Conservation (phyloP, 2,888 invertebrate genomes). For the Drosophila subsilvestris region DNA sequence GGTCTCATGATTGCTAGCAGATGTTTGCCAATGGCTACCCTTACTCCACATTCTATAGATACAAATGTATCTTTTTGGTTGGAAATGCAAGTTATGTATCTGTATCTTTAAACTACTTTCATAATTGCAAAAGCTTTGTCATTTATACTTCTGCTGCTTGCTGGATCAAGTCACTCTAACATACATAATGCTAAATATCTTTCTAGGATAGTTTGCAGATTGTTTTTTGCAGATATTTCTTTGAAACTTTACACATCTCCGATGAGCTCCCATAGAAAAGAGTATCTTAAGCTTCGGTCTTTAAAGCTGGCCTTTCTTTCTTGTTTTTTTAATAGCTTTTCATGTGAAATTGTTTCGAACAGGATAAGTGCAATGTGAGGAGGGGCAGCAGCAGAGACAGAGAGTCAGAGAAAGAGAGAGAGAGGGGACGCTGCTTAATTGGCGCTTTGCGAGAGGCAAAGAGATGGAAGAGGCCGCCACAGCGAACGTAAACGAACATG, state of each 20-base stretch:
- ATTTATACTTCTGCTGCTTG: neutral
- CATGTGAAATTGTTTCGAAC: constrained; percentile 67
- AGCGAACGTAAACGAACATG: constrained; percentile 10
- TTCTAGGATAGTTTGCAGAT: no score
- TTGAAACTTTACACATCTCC: no score
- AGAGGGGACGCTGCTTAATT: constrained; percentile 45
- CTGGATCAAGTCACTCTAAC: no score
- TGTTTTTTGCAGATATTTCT: no score
- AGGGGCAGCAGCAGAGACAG: constrained; percentile 14
- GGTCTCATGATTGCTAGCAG: neutral
- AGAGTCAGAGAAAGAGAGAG: neutral
- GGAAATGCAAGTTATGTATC: no score
- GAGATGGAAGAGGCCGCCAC: constrained; percentile 16
- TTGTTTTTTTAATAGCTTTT: constrained; percentile 70
- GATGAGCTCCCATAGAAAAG: neutral
- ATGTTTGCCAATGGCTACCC: neutral
- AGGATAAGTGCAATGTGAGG: constrained; percentile 69
- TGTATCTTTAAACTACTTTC: no score
- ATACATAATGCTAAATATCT: no score
- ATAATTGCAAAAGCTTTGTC: no score
- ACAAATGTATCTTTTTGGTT: neutral
- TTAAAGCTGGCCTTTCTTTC: neutral
- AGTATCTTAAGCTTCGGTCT: neutral
- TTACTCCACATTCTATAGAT: neutral
- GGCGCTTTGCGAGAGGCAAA: constrained; percentile 50